phyloP scores from a whole-genome alignment of 53 echinoderm and acorn worm species.

The Holothuria scabra region DNA sequence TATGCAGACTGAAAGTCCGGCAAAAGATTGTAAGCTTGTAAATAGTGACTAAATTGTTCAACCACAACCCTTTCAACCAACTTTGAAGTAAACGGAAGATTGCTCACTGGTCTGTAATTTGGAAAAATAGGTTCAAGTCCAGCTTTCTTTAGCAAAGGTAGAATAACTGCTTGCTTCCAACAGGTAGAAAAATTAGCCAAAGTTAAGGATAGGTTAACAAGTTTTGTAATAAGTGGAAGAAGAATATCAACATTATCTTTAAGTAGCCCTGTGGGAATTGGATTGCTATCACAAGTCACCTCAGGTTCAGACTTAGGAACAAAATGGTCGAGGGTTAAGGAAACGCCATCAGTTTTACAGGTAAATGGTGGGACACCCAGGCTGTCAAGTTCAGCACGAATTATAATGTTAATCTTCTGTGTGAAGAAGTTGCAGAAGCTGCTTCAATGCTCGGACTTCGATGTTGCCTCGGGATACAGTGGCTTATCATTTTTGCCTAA shows the following conservation, averaged over 20 bases:
- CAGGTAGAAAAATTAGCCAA: background rate
- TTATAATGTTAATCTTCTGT: background rate
- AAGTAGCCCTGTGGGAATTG: background rate
- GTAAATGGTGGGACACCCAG: background rate
- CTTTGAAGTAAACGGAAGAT: no score
- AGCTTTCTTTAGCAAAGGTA: no score
- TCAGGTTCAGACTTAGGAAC: no score
- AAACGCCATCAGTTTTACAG: background rate
- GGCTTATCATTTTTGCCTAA: background rate
- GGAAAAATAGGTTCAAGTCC: no score
- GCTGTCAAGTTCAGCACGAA: background rate
- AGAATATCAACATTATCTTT: background rate
- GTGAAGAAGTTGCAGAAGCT: background rate
- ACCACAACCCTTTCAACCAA: no score
- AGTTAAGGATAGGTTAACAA: slow-evolving; percentile 35
- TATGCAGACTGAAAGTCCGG: no score
- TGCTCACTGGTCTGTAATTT: no score
- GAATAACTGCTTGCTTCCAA: background rate
- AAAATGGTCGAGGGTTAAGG: no score
- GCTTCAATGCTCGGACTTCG: slow-evolving; percentile 1
- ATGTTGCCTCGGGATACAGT: background rate
- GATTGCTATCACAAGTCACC: background rate
- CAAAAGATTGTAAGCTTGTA: no score
- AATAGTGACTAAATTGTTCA: no score
- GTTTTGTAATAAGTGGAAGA: slow-evolving; percentile 2